Base-by-base conservation (phyloP, 1,140 invertebrate species). In the Gonatopus flavifemur region DNA sequence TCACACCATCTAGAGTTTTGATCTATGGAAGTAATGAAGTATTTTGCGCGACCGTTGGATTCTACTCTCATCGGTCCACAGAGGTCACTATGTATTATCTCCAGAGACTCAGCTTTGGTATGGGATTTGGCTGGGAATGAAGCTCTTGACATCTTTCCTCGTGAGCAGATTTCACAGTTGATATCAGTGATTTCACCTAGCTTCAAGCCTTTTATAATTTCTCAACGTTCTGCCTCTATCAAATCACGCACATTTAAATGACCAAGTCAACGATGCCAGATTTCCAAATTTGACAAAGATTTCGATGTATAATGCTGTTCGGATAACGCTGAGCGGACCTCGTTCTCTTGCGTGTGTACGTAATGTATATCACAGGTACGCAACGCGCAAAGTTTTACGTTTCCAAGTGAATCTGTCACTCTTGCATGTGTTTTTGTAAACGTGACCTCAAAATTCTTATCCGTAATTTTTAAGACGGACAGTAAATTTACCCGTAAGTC, bases 21-120 rank as follows among this genome's bases (percentile, higher is more conserved):
- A 50, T 74, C 67, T 36, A 70, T 65, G 33, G 72, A 72, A 2
- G 60, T 59, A 7, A 71, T 33, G 28, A 72, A 63, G 59, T 73
- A 72, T 42, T 42, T 59, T n/a, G 58, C 48, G 16, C 60, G 59
- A 47, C 58, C 51, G 9, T 66, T 32, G 9, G 66, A 72, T 12
- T 38, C 9, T 10, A 13, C 46, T 16, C 49, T 39, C 49, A 69
- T 59, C 3, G 65, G 68, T 1, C 55, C 50, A 56, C 62, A 67
- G 15, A 67, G 39, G 45, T 71, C 64, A 35, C 52, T 31, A 40
- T 74, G 65, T 22, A 72, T 41, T 3, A 70, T 15, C 2, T 60
- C 65, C n/a, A 33, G 15, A 7, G 15, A n/a, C n/a, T 33, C n/a
- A 4, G 5, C 32, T 33, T 33, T n/a, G 32, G n/a, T n/a, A 33